Percentiles rank a stretch among this genome's conserved stretches.
Evolutionary conservation across 2,888 invertebrate genomes (phyloP).

Genomic region (Oasisia sp.): DNA sequence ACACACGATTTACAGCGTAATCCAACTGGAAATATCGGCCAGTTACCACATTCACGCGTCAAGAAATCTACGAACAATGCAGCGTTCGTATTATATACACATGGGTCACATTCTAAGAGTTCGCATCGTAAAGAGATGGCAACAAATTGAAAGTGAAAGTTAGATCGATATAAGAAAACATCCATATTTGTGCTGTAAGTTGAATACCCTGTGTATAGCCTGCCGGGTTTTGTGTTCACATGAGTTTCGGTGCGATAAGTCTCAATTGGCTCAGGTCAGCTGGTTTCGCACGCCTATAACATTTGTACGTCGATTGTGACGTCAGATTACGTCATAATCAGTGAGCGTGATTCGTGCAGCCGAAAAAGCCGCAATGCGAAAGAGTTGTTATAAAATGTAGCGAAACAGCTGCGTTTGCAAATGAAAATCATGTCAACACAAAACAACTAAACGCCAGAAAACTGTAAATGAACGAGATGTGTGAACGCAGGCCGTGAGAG

Average conservation of each 20-base stretch:
- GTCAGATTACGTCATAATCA: neutral
- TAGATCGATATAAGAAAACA: neutral
- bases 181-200: neutral
- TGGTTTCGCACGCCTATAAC: neutral
- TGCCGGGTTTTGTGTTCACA: neutral
- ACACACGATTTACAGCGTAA: neutral
- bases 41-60: neutral
- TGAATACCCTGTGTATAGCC: neutral
- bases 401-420: neutral
- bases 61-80: neutral
- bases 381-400: neutral
- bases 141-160: neutral
- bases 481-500: neutral
- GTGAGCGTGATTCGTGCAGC: neutral
- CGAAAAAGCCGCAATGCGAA: neutral
- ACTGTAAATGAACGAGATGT: neutral
- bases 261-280: neutral
- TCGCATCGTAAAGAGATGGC: neutral
- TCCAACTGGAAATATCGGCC: constrained; percentile 8
- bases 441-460: neutral
- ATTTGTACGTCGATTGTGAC: neutral
- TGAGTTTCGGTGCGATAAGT: constrained; percentile 6
- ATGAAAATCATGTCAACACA: constrained; percentile 4
- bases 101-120: neutral
- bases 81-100: neutral